phyloP scores from a whole-genome alignment of 2,113 vertebrate genomes.

The Theristicus caerulescens region DNA sequence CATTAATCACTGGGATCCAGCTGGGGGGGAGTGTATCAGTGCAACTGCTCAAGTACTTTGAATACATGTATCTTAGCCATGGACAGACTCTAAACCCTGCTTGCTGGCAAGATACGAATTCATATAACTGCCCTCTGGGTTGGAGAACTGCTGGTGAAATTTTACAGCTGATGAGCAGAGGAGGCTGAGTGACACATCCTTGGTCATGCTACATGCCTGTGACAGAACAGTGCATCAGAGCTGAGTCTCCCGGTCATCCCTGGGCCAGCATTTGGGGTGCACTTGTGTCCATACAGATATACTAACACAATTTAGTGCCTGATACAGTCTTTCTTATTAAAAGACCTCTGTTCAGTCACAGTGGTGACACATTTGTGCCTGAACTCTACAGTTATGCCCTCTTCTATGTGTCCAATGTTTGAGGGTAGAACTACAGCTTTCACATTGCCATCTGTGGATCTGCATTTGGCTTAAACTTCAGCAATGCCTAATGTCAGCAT shows the following conservation, averaged over 20 bases:
- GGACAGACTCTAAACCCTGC: not conserved
- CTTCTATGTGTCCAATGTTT: not conserved
- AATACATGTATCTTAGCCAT: not conserved
- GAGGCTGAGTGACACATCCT: accelerated
- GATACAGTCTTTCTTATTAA: not conserved
- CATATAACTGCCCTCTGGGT: not conserved
- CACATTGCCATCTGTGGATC: not conserved
- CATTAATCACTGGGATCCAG: not conserved
- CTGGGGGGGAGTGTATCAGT: not conserved
- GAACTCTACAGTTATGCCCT: not conserved
- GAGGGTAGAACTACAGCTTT: not conserved
- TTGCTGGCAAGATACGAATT: not conserved
- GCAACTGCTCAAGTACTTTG: not conserved
- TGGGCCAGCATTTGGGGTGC: not conserved
- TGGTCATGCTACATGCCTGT: not conserved
- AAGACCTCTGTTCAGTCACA: not conserved
- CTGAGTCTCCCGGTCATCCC: not conserved
- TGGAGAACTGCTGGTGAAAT: not conserved
- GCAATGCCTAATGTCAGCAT: not conserved
- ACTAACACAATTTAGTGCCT: not conserved
- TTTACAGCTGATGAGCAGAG: not conserved
- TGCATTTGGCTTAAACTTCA: not conserved
- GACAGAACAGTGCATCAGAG: not conserved
- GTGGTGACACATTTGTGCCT: not conserved
- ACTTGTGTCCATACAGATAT: not conserved